A percentile compares a stretch with the other conserved stretches of the same genome.
phyloP scores from a whole-genome alignment of 2,113 vertebrate genomes.

The Isurus oxyrinchus region DNA sequence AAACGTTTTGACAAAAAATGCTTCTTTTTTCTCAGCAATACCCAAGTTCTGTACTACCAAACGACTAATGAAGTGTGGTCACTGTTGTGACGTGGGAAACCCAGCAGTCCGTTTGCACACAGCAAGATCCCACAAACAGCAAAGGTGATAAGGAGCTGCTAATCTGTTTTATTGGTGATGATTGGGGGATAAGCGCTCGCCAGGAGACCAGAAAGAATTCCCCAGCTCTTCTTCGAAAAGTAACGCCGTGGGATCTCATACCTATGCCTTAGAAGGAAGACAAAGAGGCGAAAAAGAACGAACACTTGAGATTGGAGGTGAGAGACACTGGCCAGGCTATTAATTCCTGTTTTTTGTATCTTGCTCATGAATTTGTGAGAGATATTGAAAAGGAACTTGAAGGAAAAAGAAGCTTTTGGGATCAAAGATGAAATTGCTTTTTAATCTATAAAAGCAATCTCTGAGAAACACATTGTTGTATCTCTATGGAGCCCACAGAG shows the following conservation, averaged over 20 bases:
- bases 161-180: neutral
- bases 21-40: no score
- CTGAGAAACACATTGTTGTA: neutral
- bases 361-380: neutral
- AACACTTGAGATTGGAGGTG: neutral
- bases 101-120: neutral
- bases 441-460: neutral
- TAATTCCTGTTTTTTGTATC: neutral
- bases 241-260: neutral
- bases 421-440: neutral
- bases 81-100: neutral
- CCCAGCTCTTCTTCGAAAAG: neutral
- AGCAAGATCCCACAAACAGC: neutral
- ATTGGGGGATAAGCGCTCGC: neutral
- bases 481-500: no score
- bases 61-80: neutral
- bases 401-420: neutral
- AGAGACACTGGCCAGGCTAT: neutral
- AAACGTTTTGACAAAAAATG: no score
- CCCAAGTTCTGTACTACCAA: no score
- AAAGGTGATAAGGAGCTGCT: neutral
- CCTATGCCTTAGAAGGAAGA: neutral
- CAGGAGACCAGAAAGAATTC: no score
- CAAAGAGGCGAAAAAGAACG: neutral
- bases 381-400: neutral